Percentiles rank a stretch among this genome's conserved stretches.
These are phyloP conservation scores for Oeneis ivallda DNA, from an alignment of 2,888 invertebrate genomes.

Conservation along the genomic window DNA sequence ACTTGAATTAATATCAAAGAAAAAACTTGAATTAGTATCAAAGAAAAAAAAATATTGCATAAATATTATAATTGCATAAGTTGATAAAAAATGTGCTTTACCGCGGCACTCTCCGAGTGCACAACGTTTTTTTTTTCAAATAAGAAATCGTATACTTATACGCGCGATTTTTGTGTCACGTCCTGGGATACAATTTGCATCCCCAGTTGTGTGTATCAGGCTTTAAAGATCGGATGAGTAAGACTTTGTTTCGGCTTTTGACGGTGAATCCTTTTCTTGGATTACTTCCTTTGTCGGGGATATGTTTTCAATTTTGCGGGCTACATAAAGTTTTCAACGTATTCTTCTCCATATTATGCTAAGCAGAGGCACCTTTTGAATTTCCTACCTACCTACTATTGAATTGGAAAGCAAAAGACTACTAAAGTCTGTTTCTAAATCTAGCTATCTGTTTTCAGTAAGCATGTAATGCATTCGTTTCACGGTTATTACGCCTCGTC, in stretches of 20 bases:
- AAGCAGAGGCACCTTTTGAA: conserved; percentile 13
- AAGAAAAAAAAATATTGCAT: too few species aligned
- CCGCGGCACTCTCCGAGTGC: too few species aligned
- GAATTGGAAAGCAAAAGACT: neutral
- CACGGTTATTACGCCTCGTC: neutral
- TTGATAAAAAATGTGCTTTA: too few species aligned
- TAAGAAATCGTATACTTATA: too few species aligned
- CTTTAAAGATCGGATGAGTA: conserved; percentile 9
- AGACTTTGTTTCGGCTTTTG: conserved; percentile 31
- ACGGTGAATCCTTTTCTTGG: conserved; percentile 33
- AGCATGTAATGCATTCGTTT: neutral
- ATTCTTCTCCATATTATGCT: conserved; percentile 16
- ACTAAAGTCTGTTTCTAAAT: conserved; percentile 5
- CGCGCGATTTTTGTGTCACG: too few species aligned
- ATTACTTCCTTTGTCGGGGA: conserved; percentile 30
- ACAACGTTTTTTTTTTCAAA: too few species aligned
- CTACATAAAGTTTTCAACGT: conserved; percentile 26
- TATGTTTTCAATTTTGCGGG: conserved; percentile 26
- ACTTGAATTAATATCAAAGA: too few species aligned
- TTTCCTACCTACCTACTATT: neutral
- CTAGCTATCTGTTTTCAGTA: neutral
- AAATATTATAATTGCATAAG: too few species aligned
- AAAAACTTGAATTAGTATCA: too few species aligned
- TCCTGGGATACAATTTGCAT: too few species aligned
- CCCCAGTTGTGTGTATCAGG: too few species aligned